These are phyloP conservation scores for Peromyscus maniculatus DNA, from an alignment of 2,113 vertebrate species.

Conservation along the genomic window DNA sequence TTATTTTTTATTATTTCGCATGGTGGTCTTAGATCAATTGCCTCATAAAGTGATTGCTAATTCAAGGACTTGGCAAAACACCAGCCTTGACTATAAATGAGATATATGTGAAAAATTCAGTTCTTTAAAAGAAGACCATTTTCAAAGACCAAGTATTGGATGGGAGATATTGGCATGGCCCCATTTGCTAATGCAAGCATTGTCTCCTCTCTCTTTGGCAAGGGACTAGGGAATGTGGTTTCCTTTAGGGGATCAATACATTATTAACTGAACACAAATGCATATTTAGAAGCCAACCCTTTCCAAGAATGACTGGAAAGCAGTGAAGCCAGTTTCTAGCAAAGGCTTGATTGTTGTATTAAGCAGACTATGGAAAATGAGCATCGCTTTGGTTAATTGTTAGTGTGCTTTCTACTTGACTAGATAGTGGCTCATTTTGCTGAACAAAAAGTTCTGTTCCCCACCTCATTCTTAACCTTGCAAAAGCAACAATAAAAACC, in stretches of 20 bases:
- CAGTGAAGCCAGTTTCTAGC: neutral
- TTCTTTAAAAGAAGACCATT: constrained; percentile 1
- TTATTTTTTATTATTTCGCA: neutral
- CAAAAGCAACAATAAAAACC: neutral
- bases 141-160: neutral
- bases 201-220: neutral
- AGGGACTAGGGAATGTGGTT: neutral
- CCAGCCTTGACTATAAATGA: neutral
- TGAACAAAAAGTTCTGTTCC: neutral
- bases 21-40: neutral
- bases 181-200: neutral
- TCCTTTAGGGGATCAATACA: neutral
- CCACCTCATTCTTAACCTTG: neutral
- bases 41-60: neutral
- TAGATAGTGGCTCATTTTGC: neutral
- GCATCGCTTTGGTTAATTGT: neutral
- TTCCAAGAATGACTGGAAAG: constrained; percentile 23
- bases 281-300: neutral
- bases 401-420: neutral
- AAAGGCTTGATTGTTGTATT: neutral
- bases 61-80: neutral
- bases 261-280: constrained; percentile 37
- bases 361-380: neutral
- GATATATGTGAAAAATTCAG: neutral
- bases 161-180: neutral